Conservation (phyloP, 2,797 vertebrate genomes). For the Gorsachius magnificus region DNA sequence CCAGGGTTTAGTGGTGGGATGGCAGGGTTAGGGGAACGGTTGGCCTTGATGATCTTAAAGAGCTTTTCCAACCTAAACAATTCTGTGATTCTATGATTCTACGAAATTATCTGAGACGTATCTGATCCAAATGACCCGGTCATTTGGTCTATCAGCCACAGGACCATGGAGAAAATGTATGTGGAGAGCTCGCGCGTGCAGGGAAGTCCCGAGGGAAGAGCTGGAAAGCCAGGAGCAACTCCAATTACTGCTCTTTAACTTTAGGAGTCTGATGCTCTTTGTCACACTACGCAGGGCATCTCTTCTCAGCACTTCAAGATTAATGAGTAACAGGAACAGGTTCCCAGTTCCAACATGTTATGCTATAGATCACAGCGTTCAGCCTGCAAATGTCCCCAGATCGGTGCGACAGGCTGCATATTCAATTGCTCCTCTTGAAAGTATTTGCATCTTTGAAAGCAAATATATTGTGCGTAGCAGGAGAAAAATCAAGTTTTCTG, state of each 20-base stretch:
- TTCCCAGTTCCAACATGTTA: background rate
- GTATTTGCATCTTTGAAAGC: background rate
- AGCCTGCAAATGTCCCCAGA: background rate
- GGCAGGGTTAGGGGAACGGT: no score
- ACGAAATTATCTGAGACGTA: background rate
- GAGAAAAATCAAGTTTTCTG: background rate
- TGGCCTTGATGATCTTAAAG: no score
- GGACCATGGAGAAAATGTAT: fast-evolving
- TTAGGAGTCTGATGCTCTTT: background rate
- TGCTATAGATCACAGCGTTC: background rate
- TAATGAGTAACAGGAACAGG: background rate
- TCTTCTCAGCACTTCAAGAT: background rate
- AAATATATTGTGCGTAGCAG: background rate
- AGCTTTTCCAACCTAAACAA: no score
- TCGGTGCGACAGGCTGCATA: background rate
- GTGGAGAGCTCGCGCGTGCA: background rate
- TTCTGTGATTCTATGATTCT: no score
- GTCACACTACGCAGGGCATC: background rate
- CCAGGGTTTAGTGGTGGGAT: no score
- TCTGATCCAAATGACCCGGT: fast-evolving
- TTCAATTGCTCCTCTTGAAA: background rate
- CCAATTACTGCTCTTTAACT: background rate
- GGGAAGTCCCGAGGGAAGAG: background rate
- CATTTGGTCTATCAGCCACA: background rate
- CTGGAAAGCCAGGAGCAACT: background rate